Evolutionary conservation across 2,797 vertebrate genomes (phyloP), one percentile per base, ranked within the genome.

Genomic region (Pipistrellus pipistrellus): DNA sequence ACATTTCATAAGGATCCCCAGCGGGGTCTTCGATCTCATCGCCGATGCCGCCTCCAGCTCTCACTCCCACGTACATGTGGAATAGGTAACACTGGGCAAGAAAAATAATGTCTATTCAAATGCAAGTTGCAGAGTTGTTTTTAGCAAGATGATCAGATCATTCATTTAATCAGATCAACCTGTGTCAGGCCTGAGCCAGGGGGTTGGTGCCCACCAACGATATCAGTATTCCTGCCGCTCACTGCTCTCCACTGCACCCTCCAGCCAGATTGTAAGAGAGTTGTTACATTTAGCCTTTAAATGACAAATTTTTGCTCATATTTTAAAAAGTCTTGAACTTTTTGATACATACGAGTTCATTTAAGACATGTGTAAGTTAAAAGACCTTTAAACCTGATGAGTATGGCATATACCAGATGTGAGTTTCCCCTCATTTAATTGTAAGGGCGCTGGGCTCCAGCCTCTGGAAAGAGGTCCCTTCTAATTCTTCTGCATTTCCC

Each of bases 1-100:
- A 99, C 96, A 99, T 99, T 97, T 99, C 99, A 1, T 99, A 99
- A 18, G 99, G 99, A 95, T 99, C 99, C 12, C 99, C 99, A 5
- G 99, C 99, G 2, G 99, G 99, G 97, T 99, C 99, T 98, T 99
- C 99, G 8, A 99, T 99, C 98, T 99, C 99, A 44, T 99, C 99
- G 14, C 99, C 99, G n/a, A 99, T 99, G 95, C 99, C 99, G 0
- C 99, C 99, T 55, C 99, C 99, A 9, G 99, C 99, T 98, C 99
- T 98, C 90, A 99, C 99, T 0, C 99, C 99, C 57, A 99, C 99
- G 4, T 99, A 99, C 99, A 99, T 99, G 98, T 99, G 99, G 98
- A 99, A 99, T 15, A 99, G 98, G 96, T 99, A 99, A 96, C 99
- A 99, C 99, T 99, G 89, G 96, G 80, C 55, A 88, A 93, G 77